Base-by-base conservation (phyloP, 2,113 vertebrate genomes). In the Sporophila hypoxantha region DNA sequence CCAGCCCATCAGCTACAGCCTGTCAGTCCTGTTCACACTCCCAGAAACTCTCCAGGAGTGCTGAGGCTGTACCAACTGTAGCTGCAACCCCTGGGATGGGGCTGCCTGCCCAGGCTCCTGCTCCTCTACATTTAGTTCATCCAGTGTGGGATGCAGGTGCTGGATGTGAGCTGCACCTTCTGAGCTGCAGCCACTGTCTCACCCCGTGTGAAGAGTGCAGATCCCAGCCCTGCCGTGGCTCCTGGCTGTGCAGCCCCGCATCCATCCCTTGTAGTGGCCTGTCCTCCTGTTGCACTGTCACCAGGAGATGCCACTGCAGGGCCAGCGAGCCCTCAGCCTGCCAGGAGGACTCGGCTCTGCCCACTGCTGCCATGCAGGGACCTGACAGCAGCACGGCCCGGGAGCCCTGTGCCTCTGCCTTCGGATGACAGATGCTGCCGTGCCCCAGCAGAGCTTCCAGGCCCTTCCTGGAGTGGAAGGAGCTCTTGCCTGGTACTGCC, bases 231-330 rank as follows among this genome's bases (percentile, higher is more conserved):
- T 81, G 61, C 41, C 11, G 9, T 9, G 39, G 32, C 65, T 85
- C 41, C 41, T 32, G 44, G 37, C 20, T 65, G 0, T 8, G 11
- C 76, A 26, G 76, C 36, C 5, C 1, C 0, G 1, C 12, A 12
- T n/a, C 60, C 55, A 4, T 66, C 42, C 82, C 55, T 34, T 1
- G 4, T 9, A 4, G 5, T 17, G 34, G 30, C 61, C 18, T 18
- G 21, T 82, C 39, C 61, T 84, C 25, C 68, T 37, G 59, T 37
- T 81, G 74, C 20, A 1, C 26, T 64, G 37, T 80, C 61, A 74
- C 60, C 60, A 26, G 78, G 34, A 42, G 57, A 32, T 76, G 13
- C 41, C 47, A n/a, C 22, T 2, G 1, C 0, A 3, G 65, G 59
- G 39, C 78, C 3, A 0, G 82, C 0, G 6, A 81, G 65, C 75